phyloP scores from a whole-genome alignment of 2,797 vertebrate species.

The Synanceia verrucosa region DNA sequence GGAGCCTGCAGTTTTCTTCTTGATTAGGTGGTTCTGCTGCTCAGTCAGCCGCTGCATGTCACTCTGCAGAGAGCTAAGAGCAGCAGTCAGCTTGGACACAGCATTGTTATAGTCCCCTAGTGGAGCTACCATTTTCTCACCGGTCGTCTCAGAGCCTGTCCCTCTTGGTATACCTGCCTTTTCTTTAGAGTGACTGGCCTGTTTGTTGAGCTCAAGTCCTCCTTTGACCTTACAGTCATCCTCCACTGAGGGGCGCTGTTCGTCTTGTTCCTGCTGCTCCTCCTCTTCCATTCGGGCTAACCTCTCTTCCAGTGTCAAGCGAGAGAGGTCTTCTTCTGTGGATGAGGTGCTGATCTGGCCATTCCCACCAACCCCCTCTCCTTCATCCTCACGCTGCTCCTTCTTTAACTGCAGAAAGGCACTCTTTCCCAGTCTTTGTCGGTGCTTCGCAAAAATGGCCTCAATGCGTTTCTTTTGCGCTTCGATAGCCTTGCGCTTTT shows the following conservation, averaged over 20 bases:
- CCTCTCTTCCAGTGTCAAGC: slow-evolving; percentile 79
- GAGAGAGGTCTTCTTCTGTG: slow-evolving; percentile 74
- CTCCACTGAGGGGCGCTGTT: slow-evolving; percentile 49
- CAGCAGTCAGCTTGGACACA: slow-evolving; percentile 89
- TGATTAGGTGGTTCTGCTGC: slow-evolving; percentile 89
- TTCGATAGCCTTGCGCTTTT: slow-evolving; percentile 92
- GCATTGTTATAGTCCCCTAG: slow-evolving; percentile 92
- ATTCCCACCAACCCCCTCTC: slow-evolving; percentile 21
- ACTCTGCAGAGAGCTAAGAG: slow-evolving; percentile 87
- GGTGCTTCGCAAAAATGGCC: slow-evolving; percentile 93
- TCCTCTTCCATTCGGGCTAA: slow-evolving; percentile 79
- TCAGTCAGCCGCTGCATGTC: slow-evolving; percentile 93
- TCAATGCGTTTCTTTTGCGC: slow-evolving; percentile 95
- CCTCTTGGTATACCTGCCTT: slow-evolving; percentile 51
- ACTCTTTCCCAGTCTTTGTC: slow-evolving; percentile 90
- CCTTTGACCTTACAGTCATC: slow-evolving; percentile 54
- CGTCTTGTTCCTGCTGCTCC: slow-evolving; percentile 61
- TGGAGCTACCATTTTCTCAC: slow-evolving; percentile 80
- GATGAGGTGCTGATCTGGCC: slow-evolving; percentile 65
- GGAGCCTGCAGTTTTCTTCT: slow-evolving; percentile 73
- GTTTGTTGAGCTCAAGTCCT: slow-evolving; percentile 61
- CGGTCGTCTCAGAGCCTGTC: slow-evolving; percentile 63
- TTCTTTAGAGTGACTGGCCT: slow-evolving; percentile 78
- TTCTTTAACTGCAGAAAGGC: slow-evolving; percentile 91
- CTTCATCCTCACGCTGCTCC: slow-evolving; percentile 77